Conservation (phyloP, 2,888 invertebrate genomes). For the Scaptomyza polygonia region DNA sequence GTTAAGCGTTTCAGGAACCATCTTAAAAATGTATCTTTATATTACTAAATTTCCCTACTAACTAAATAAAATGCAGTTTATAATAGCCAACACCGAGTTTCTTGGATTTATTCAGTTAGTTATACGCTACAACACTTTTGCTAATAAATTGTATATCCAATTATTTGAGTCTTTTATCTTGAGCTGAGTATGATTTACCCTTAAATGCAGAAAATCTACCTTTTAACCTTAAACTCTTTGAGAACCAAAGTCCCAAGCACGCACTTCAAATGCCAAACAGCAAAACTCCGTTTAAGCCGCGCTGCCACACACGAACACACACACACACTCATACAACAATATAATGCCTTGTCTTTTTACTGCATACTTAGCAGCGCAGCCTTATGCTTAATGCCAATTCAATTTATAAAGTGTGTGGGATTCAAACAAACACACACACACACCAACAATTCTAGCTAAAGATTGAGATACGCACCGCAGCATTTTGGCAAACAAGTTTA, state of each 20-base stretch:
- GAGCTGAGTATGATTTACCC: not conserved
- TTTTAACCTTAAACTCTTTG: conserved; percentile 50
- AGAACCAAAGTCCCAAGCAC: conserved; percentile 48
- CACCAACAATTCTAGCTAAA: conserved; percentile 18
- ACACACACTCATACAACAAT: conserved; percentile 7
- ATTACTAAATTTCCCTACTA: no score
- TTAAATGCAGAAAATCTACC: conserved; percentile 25
- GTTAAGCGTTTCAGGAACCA: no score
- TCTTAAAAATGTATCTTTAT: no score
- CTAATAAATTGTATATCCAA: conserved; percentile 26
- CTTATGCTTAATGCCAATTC: conserved; percentile 76
- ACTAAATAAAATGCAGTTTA: no score
- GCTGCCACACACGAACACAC: conserved; percentile 8
- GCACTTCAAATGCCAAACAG: conserved; percentile 65
- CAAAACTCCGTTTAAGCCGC: conserved; percentile 50
- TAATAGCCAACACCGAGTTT: not conserved
- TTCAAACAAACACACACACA: conserved; percentile 5
- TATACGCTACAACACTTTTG: not conserved
- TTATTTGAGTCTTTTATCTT: not conserved
- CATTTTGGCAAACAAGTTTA: conserved; percentile 74
- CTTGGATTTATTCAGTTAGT: not conserved
- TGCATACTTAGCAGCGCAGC: conserved; percentile 66
- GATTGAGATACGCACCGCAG: conserved; percentile 63
- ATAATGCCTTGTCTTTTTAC: conserved; percentile 56
- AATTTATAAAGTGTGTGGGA: conserved; percentile 57